phyloP scores from a whole-genome alignment of 1,140 invertebrate genomes.

The Drosophila kohkoa region DNA sequence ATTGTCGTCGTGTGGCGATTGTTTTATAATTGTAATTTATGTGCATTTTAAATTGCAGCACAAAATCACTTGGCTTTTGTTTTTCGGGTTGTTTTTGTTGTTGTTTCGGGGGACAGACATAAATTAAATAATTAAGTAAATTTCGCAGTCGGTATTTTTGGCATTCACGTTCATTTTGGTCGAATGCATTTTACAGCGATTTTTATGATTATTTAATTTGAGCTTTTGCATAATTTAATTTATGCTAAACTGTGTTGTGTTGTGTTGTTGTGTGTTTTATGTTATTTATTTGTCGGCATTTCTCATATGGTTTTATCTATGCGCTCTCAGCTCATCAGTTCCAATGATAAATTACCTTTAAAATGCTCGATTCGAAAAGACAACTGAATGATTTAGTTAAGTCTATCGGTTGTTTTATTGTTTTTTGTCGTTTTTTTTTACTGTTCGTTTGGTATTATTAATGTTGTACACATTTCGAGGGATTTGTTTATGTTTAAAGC shows the following conservation, averaged over 20 bases:
- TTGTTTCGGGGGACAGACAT: conserved; percentile 44
- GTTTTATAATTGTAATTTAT: conserved; percentile 69
- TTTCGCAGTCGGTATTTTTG: conserved; percentile 45
- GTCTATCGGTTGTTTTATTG: conserved; percentile 20
- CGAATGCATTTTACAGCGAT: conserved; percentile 17
- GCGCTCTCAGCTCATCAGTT: conserved; percentile 51
- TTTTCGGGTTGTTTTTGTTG: not conserved
- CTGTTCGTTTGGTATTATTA: conserved; percentile 64
- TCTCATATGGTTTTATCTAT: conserved; percentile 38
- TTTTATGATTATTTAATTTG: conserved; percentile 79
- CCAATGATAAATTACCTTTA: conserved; percentile 74
- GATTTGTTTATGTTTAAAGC: conserved; percentile 13
- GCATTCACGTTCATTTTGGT: conserved; percentile 3
- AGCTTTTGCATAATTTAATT: conserved; percentile 70
- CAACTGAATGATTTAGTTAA: conserved; percentile 68
- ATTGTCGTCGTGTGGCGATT: conserved; percentile 55
- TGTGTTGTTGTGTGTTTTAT: conserved; percentile 28
- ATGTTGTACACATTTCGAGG: conserved; percentile 59
- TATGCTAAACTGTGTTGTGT: conserved; percentile 66
- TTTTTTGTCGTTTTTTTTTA: conserved; percentile 37
- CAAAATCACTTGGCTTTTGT: conserved; percentile 35
- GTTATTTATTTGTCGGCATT: conserved; percentile 35
- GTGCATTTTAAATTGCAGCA: conserved; percentile 75
- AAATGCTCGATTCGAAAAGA: conserved; percentile 59
- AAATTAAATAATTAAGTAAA: conserved; percentile 82